A percentile compares a stretch with the other conserved stretches of the same genome.
phyloP scores from a whole-genome alignment of 1,140 invertebrate species.

The Carcinoscorpius rotundicauda region DNA sequence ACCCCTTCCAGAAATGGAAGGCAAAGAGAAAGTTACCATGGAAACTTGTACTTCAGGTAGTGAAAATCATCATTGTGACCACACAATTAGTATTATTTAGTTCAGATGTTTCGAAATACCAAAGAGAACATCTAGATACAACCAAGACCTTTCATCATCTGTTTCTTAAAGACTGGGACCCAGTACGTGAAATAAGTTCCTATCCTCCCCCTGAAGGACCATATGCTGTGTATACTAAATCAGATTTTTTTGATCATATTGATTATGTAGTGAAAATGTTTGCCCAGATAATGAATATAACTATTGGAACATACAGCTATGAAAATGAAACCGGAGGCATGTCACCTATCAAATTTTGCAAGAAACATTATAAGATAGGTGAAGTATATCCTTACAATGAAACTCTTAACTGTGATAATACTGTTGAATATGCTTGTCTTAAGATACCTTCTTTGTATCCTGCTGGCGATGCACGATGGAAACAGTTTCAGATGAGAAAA shows the following conservation, averaged over 20 bases:
- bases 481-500: conserved; percentile 42
- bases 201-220: conserved; percentile 86
- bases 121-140: conserved; percentile 22
- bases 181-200: conserved; percentile 72
- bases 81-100: conserved; percentile 85
- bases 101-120: conserved; percentile 58
- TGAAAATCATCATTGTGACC: conserved; percentile 94
- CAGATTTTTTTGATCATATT: conserved; percentile 69
- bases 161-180: conserved; percentile 57
- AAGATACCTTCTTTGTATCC: conserved; percentile 16
- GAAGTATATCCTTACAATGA: conserved; percentile 76
- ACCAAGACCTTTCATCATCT: conserved; percentile 80
- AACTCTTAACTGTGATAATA: conserved; percentile 76
- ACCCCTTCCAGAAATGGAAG: conserved; percentile 93
- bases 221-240: conserved; percentile 74
- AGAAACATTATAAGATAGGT: conserved; percentile 63
- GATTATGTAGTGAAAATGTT: conserved; percentile 76
- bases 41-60: conserved; percentile 86
- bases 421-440: conserved; percentile 43
- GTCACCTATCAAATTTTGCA: conserved; percentile 53
- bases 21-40: conserved; percentile 83
- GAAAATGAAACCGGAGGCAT: conserved; percentile 45
- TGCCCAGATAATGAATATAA: conserved; percentile 52
- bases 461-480: conserved; percentile 16
- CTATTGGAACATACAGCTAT: conserved; percentile 83